A percentile compares a stretch with the other conserved stretches of the same genome.
Conservation (phyloP, 2,888 invertebrate genomes). For the Pterostichus niger region DNA sequence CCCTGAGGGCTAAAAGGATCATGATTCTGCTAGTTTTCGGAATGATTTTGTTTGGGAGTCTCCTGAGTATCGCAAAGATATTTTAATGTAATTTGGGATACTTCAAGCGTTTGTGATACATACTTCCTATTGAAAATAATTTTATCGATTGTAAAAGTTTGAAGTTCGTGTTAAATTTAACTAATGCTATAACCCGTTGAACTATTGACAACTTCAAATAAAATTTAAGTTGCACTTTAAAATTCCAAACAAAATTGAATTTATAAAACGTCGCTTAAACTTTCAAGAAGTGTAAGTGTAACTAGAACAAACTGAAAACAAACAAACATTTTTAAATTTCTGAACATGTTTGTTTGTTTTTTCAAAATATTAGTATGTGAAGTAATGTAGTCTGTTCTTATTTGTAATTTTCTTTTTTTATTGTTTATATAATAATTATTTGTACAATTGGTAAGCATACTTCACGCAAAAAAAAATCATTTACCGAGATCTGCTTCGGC, state of each 20-base stretch:
- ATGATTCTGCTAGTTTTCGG: neutral
- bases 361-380: too few relatives aligned
- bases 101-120: neutral
- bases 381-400: too few relatives aligned
- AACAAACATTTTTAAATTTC: too few relatives aligned
- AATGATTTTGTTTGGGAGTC: constrained; percentile 29
- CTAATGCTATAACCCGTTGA: neutral
- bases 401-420: too few relatives aligned
- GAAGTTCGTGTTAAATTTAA: too few relatives aligned
- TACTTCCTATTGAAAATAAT: too few relatives aligned
- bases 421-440: too few relatives aligned
- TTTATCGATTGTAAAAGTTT: too few relatives aligned
- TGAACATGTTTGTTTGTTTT: too few relatives aligned
- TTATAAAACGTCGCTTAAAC: constrained; percentile 17
- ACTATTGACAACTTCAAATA: constrained; percentile 21
- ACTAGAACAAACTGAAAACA: neutral
- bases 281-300: neutral
- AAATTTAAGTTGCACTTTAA: constrained; percentile 16
- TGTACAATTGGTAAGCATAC: too few relatives aligned
- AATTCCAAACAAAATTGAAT: constrained; percentile 9
- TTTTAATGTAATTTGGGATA: constrained; percentile 18
- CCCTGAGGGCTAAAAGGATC: constrained; percentile 23
- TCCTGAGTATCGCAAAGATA: neutral
- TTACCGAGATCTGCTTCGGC: too few relatives aligned
- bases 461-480: too few relatives aligned